These are phyloP conservation scores for Apostichopus californicus DNA, from an alignment of 35 echinoderm and acorn worm species.

Conservation along the genomic window DNA sequence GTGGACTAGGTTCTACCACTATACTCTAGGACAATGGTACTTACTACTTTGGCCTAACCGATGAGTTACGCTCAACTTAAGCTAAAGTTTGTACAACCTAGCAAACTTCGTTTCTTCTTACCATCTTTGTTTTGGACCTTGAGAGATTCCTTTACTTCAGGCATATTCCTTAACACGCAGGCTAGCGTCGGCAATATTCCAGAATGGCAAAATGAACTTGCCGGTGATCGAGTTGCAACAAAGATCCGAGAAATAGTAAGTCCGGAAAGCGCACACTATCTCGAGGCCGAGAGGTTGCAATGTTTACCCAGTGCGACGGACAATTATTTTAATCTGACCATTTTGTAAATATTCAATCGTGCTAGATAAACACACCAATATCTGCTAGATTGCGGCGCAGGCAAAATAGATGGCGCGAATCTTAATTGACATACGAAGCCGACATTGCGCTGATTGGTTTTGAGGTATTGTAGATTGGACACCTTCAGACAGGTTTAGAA, in stretches of 20 bases:
- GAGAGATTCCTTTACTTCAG: constrained; percentile 11
- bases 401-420: background rate
- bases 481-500: too few relatives aligned
- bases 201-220: background rate
- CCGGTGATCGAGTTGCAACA: too few relatives aligned
- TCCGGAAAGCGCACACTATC: too few relatives aligned
- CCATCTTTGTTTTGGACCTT: constrained; percentile 29
- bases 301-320: background rate
- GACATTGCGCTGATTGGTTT: too few relatives aligned
- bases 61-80: too few relatives aligned
- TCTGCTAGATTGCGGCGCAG: background rate
- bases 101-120: background rate
- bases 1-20: too few relatives aligned
- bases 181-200: background rate
- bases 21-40: too few relatives aligned
- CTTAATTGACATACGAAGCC: too few relatives aligned
- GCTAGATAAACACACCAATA: background rate
- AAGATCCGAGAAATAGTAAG: too few relatives aligned
- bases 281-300: background rate
- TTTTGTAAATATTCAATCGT: background rate
- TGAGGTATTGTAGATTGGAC: too few relatives aligned
- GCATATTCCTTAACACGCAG: background rate
- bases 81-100: too few relatives aligned
- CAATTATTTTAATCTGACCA: background rate
- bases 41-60: too few relatives aligned